A percentile compares a stretch with the other conserved stretches of the same genome.
These are phyloP conservation scores for Ochropleura leucogaster DNA, from an alignment of 2,888 invertebrate species.

Conservation along the genomic window DNA sequence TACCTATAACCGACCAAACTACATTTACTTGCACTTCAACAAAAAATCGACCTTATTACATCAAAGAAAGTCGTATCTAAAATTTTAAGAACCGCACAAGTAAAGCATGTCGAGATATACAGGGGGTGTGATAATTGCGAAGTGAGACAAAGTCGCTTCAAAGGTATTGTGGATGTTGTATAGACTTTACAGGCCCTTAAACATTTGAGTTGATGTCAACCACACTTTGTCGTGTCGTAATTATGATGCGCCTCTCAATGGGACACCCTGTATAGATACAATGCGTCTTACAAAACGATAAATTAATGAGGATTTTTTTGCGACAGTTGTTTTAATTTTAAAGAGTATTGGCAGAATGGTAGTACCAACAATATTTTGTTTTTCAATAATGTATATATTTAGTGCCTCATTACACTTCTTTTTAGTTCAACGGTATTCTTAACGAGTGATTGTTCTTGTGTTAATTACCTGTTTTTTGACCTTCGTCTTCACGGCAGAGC, in stretches of 20 bases:
- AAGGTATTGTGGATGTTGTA: constrained; percentile 87
- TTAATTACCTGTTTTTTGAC: constrained; percentile 41
- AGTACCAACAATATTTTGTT: constrained; percentile 13
- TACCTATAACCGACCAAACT: constrained; percentile 62
- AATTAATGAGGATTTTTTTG: constrained; percentile 75
- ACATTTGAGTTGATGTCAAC: constrained; percentile 85
- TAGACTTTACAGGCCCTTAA: constrained; percentile 87
- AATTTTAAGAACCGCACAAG: constrained; percentile 52
- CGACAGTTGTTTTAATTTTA: constrained; percentile 61
- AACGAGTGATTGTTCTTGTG: constrained; percentile 44
- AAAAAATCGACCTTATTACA: constrained; percentile 53
- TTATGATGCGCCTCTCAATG: constrained; percentile 84
- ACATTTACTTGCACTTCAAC: background rate
- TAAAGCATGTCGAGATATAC: constrained; percentile 76
- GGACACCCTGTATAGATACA: constrained; percentile 75
- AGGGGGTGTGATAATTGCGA: constrained; percentile 89
- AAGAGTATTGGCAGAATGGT: constrained; percentile 31
- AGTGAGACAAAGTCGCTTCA: constrained; percentile 89
- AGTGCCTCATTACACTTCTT: constrained; percentile 30
- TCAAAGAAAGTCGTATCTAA: constrained; percentile 43
- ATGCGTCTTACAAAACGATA: constrained; percentile 80
- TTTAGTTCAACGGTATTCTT: constrained; percentile 26
- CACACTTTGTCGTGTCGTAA: constrained; percentile 85
- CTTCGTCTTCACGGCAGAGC: constrained; percentile 23
- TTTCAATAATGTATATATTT: constrained; percentile 47